Conservation (phyloP, 2,797 vertebrate genomes). For the Naso thynnoides region DNA sequence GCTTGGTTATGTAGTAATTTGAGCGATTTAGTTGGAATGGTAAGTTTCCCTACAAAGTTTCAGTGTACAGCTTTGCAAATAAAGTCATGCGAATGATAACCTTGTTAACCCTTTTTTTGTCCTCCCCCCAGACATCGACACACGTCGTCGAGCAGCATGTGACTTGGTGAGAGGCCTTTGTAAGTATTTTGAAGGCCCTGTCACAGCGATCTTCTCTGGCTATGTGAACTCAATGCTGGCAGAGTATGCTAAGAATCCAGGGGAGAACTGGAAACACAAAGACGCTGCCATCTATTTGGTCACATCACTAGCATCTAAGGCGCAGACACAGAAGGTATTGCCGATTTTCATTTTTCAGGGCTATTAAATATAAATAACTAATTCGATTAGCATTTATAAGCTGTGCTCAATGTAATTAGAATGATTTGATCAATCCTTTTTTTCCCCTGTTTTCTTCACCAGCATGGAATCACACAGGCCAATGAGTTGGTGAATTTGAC, state of each 20-base stretch:
- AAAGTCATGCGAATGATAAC: neutral
- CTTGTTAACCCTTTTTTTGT: neutral
- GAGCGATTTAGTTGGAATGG: neutral
- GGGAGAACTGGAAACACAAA: constrained; percentile 98
- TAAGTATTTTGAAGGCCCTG: constrained; percentile 97
- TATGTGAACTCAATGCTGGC: constrained; percentile 97
- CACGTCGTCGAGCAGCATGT: constrained; percentile 95
- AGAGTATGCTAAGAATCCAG: constrained; percentile 95
- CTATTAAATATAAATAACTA: neutral
- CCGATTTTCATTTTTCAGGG: neutral
- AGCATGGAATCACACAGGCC: constrained; percentile 99
- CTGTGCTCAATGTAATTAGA: neutral
- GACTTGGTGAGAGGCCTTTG: constrained; percentile 97
- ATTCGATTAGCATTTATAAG: neutral
- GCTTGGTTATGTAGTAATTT: no score
- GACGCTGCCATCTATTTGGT: constrained; percentile 98
- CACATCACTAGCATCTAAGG: constrained; percentile 98
- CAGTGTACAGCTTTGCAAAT: neutral
- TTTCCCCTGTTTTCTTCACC: constrained; percentile 22
- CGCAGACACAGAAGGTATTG: constrained; percentile 96
- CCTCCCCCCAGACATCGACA: constrained; percentile 92
- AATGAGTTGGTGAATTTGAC: constrained; percentile 97
- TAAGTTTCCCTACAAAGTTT: neutral
- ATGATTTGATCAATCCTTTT: neutral
- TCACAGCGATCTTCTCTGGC: constrained; percentile 98